Base-by-base conservation (phyloP, 2,888 invertebrate species). In the Pachliopta kotzebuea region DNA sequence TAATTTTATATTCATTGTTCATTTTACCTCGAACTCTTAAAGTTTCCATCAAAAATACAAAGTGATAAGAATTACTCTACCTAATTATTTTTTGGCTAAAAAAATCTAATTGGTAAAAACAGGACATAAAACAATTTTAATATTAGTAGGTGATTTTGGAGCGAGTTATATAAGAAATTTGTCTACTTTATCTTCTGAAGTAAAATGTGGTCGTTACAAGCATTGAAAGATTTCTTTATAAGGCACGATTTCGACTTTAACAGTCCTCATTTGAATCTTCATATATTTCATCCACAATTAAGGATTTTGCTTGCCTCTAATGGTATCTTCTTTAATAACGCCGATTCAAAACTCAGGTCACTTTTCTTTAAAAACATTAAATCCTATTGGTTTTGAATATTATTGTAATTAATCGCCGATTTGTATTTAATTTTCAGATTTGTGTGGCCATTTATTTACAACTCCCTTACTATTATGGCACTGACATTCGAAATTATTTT, bases 251-350 rank as follows among this genome's bases (percentile, higher is more conserved):
- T 76, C 62, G 77, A 86, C 63, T 82, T 79, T 31, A 71, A 77
- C 0, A 67, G 72, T 20, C 64, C 77, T 0, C 74, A 81, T 59
- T 71, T 84, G 4, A 71, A 75, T 57, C 66, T 88, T 0, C 72
- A 76, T 66, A 75, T 76, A 63, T 88, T 85, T 68, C 87, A 87
- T 66, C 85, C 86, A 0, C 87, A 87, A 62, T 54, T 86, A 0
- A 69, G 74, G 8, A 21, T 81, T 4, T 70, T 78, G 18, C 70
- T 86, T 0, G 75, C 76, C 0, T 20, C 74, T 2, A 79, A 81
- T 63, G 88, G 88, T 4, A 74, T 87, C 63, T 86, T 86, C 61
- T 82, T 79, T 63, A 77, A 75, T 53, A 81, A 82, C 23, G 65
- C 57, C 49, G 69, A 78, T 2, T 82, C 85, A 2, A 67, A 71